Evolutionary conservation across 2,113 vertebrate genomes (phyloP), one percentile per base, ranked within the genome.

Genomic region (Fukomys damarensis): DNA sequence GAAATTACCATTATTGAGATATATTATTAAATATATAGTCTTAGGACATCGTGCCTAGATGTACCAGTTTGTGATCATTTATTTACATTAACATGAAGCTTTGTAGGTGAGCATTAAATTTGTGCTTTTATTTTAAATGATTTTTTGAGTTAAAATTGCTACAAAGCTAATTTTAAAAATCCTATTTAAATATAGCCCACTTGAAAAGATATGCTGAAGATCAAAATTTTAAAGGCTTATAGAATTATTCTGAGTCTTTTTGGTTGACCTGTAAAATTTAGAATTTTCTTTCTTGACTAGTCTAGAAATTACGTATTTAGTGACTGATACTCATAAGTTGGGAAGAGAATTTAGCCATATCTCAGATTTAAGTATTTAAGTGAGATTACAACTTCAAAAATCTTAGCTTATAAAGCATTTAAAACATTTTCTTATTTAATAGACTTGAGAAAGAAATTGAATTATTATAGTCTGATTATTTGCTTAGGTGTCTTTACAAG

Each of bases 321-420:
- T 87, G 95, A 70, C 7, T 52, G n/a, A 72, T 92, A 85, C 19
- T 52, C 68, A 52, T 80, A 84, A 95, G 3, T 76, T 80, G 26
- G n/a, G 56, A 89, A 96, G 38, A 76, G 58, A 91, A 35, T 52
- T 89, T 76, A 92, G 17, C 46, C 32, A 88, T 74, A n/a, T 26
- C 28, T 96, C 35, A 86, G 49, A 77, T 97, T 94, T 96, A 90
- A 93, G 52, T 95, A 22, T 96, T 95, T 91, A 93, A 88, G 22
- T 93, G 22, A 97, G 92, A 89, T 82, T 38, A 92, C 94, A 95
- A 86, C 68, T 96, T 94, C 32, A 86, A 80, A 96, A 91, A 12
- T 96, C 12, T 65, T 95, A 74, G 4, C 80, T 98, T 98, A 93
- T 89, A 91, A 94, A 56, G 49, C 22, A 66, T 88, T 96, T 84